A percentile compares a stretch with the other conserved stretches of the same genome.
phyloP scores from a whole-genome alignment of 1,140 invertebrate genomes.

The Elymnias hypermnestra region DNA sequence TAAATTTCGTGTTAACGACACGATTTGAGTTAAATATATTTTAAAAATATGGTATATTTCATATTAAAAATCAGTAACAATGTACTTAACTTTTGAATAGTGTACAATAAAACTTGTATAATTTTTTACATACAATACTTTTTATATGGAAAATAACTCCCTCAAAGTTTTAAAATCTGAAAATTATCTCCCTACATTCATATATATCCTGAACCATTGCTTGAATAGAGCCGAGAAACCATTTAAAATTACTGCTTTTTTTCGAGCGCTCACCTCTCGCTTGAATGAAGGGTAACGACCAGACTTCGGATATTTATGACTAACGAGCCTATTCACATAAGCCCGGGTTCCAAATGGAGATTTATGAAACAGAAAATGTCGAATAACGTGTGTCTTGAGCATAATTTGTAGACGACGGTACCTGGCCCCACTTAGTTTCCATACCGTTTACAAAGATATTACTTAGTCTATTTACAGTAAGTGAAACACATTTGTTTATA shows the following conservation, averaged over 20 bases:
- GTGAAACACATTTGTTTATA: too few species aligned
- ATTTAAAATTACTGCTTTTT: slow-evolving; percentile 17
- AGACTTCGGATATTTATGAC: slow-evolving; percentile 63
- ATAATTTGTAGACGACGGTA: slow-evolving; percentile 47
- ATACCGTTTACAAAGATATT: too few species aligned
- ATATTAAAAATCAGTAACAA: too few species aligned
- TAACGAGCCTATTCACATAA: slow-evolving; percentile 60
- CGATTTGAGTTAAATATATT: too few species aligned
- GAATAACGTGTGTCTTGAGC: slow-evolving; percentile 44
- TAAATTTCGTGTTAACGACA: too few species aligned
- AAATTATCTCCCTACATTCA: not conserved
- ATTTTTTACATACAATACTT: too few species aligned
- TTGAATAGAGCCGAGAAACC: slow-evolving; percentile 8
- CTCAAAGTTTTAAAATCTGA: not conserved
- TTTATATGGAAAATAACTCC: not conserved
- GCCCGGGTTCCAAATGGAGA: slow-evolving; percentile 51
- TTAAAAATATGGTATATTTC: too few species aligned
- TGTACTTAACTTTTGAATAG: too few species aligned
- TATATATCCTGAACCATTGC: slow-evolving; percentile 11
- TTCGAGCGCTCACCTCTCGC: slow-evolving; percentile 30
- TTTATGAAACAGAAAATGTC: slow-evolving; percentile 62
- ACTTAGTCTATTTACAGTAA: too few species aligned
- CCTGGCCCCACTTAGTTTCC: too few species aligned
- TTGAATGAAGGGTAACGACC: slow-evolving; percentile 61
- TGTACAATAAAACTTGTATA: too few species aligned